A percentile compares a stretch with the other conserved stretches of the same genome.
Conservation (phyloP, 2,888 invertebrate genomes). For the Eupithecia centaureata region DNA sequence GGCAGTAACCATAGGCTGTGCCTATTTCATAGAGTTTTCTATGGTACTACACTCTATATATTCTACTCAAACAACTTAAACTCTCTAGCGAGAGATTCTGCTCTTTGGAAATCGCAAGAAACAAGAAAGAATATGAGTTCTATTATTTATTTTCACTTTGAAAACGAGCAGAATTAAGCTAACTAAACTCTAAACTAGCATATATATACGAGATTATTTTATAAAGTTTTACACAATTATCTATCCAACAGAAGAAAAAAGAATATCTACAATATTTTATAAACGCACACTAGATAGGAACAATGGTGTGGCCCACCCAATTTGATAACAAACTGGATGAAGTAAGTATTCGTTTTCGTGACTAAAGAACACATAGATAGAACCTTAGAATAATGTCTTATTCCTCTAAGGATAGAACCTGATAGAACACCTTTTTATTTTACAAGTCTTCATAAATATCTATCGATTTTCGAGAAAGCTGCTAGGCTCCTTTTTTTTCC, state of each 20-base stretch:
- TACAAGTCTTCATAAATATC: neutral
- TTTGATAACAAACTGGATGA: slow-evolving; percentile 64
- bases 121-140: no score
- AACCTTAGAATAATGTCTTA: no score
- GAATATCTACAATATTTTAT: neutral
- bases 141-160: no score
- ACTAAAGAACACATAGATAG: no score
- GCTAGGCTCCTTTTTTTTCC: no score
- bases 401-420: no score
- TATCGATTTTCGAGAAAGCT: neutral
- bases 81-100: no score
- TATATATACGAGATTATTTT: neutral
- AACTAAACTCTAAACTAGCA: neutral
- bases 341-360: slow-evolving; percentile 56
- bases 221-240: neutral
- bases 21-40: no score
- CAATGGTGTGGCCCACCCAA: slow-evolving; percentile 74
- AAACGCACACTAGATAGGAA: slow-evolving; percentile 13
- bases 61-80: no score
- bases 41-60: no score
- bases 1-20: no score
- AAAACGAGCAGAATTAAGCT: neutral
- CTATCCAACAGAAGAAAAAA: no score
- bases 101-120: neutral
- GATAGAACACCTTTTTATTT: neutral